These are phyloP conservation scores for Phaonia tiefii DNA, from an alignment of 2,888 invertebrate species.

Conservation along the genomic window DNA sequence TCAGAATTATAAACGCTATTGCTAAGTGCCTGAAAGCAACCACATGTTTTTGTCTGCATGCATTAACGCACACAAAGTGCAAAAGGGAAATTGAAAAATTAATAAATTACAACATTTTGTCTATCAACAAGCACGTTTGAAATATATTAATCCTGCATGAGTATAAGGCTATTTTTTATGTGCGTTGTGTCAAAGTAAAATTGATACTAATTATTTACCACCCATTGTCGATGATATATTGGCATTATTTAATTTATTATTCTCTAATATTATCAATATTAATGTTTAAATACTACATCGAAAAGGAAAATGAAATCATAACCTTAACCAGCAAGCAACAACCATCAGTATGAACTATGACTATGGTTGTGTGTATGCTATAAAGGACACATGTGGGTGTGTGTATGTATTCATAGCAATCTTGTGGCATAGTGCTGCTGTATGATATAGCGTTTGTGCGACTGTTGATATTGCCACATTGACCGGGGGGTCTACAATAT, in stretches of 20 bases:
- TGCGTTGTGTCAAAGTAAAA: not conserved
- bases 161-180: not conserved
- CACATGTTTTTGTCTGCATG: not conserved
- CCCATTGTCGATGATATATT: constrained; percentile 48
- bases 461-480: constrained; percentile 58
- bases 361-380: no score
- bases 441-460: constrained; percentile 34
- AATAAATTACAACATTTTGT: constrained; percentile 23
- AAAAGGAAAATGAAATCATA: constrained; percentile 23
- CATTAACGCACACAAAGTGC: not conserved
- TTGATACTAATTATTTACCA: constrained; percentile 43
- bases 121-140: constrained; percentile 20
- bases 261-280: constrained; percentile 55
- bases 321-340: constrained; percentile 39
- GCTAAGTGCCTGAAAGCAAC: not conserved
- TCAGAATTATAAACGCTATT: not conserved
- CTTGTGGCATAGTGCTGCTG: no score
- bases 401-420: no score
- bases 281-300: constrained; percentile 46
- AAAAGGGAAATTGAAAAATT: not conserved
- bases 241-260: constrained; percentile 50
- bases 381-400: no score
- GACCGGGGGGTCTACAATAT: constrained; percentile 41
- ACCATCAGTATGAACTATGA: constrained; percentile 18
- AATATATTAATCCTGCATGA: constrained; percentile 10